Base-by-base conservation (phyloP, 2,797 vertebrate genomes). In the Acipenser ruthenus region DNA sequence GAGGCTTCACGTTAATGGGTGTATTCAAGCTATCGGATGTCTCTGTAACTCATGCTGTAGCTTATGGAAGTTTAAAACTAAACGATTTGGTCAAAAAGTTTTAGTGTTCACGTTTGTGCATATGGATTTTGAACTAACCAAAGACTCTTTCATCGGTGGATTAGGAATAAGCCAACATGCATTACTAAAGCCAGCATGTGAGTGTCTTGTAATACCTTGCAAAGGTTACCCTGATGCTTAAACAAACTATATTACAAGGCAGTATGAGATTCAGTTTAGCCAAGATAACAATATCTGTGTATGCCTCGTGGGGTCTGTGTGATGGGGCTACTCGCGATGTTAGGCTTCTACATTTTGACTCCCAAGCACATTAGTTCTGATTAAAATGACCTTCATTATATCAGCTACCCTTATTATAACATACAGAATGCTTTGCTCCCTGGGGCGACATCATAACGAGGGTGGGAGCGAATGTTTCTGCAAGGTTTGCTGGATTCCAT, bases 371-470 rank as follows among this genome's bases (percentile, higher is more conserved):
- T 89, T 89, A 89, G 85, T 86, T 84, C 77, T 88, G 88, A 90
- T 90, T 89, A 88, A 84, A 88, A 87, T 89, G 88, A 91, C 87
- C 89, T 89, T 88, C 86, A 88, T 88, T 89, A 88, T 89, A 90
- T 90, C 87, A 88, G 86, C 82, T 82, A 77, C 76, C 85, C 84
- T 88, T 88, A 87, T 86, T 87, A 88, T 85, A 86, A 85, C 84
- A 86, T 80, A 79, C 81, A 80, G 77, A 84, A 83, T 74, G 77
- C 75, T 50, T 73, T 70, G 62, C 68, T 88, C 85, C 84, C 86
- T 65, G 67, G 81, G 81, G 88, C 74, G 70, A 77, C 73, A 49
- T 77, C 83, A 73, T 79, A 79, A 80, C 80, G 75, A 80, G 82
- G 82, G 80, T 82, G 80, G 82, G 65, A 65, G 76, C 68, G 72